Percentiles rank a stretch among this genome's conserved stretches.
phyloP scores from a whole-genome alignment of 2,113 vertebrate genomes.

The Crocuta crocuta region DNA sequence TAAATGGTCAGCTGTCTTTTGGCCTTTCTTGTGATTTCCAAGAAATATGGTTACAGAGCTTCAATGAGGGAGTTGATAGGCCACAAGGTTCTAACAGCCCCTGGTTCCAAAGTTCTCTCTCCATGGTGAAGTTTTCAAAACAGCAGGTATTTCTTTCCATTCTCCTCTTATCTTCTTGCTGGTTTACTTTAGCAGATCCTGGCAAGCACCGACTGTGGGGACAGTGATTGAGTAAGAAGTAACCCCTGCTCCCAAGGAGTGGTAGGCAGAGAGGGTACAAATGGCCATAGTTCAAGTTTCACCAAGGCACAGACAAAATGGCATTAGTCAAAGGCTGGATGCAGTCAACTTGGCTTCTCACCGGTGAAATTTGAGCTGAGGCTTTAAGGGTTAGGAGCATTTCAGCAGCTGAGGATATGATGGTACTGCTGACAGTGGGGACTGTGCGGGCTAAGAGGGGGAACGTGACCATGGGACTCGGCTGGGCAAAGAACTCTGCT shows the following conservation, averaged over 20 bases:
- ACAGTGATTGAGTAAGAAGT: neutral
- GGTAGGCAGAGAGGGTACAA: neutral
- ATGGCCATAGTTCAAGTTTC: neutral
- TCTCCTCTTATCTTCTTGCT: conserved; percentile 35
- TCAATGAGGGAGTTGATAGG: neutral
- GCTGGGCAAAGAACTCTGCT: fast-evolving
- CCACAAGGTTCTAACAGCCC: neutral
- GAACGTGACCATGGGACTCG: fast-evolving
- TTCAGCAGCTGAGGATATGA: neutral
- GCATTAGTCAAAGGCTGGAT: neutral
- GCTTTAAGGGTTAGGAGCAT: neutral
- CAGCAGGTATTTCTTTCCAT: neutral
- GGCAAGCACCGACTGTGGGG: neutral
- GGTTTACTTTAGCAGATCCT: conserved; percentile 35
- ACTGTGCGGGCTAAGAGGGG: neutral
- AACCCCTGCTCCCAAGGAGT: neutral
- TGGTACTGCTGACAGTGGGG: neutral
- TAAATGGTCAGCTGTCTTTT: neutral
- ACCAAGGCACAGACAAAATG: neutral
- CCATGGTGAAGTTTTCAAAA: conserved; percentile 53
- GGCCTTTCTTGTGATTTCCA: neutral
- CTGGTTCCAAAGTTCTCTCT: conserved; percentile 58
- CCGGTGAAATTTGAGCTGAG: neutral
- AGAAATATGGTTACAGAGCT: neutral
- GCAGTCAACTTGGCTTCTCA: neutral